Evolutionary conservation across 2,113 vertebrate species (phyloP), one percentile per base, ranked within the genome.

Genomic region (Parotia lawesii): DNA sequence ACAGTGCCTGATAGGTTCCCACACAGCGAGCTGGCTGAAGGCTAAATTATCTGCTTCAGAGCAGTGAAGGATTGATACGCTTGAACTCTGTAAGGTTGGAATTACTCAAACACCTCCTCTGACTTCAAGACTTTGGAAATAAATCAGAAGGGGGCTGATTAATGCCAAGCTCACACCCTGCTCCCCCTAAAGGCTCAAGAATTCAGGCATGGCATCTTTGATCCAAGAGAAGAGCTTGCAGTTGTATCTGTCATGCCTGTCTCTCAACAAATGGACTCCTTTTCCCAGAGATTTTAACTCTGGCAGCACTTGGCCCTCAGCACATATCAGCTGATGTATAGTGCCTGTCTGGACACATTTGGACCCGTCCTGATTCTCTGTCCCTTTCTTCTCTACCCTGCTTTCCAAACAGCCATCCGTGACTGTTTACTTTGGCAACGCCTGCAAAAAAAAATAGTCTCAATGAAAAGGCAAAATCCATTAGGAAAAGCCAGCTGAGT

Each of bases 401-500:
- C 79, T 88, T 95, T 96, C 90, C 96, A 93, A 94, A 93, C 56
- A 90, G 73, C 85, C 61, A 92, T 90, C 87, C 85, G 3, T 4
- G 9, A 77, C 90, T 97, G 95, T 96, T 95, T 93, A 94, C 82
- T 91, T 95, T 97, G 96, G 95, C 90, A 93, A 94, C 1, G n/a
- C 85, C 90, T 88, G 69, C 77, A 60, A 85, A 70, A 83, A 90
- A 94, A 67, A 47, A 27, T 5, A 75, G 75, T 64, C 79, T 85
- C 78, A 88, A 92, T 83, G 92, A 95, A 96, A 95, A 95, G 87
- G 87, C 90, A 95, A 97, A 97, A 94, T 93, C 96, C 96, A 97
- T 97, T 97, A 97, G 95, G 94, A 95, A 94, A 95, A 95, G 93
- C 24, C 85, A 90, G 76, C 78, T 95, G 95, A 97, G 96, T 96